Base-by-base conservation (phyloP, 2,888 invertebrate genomes). In the Malachius bipustulatus region DNA sequence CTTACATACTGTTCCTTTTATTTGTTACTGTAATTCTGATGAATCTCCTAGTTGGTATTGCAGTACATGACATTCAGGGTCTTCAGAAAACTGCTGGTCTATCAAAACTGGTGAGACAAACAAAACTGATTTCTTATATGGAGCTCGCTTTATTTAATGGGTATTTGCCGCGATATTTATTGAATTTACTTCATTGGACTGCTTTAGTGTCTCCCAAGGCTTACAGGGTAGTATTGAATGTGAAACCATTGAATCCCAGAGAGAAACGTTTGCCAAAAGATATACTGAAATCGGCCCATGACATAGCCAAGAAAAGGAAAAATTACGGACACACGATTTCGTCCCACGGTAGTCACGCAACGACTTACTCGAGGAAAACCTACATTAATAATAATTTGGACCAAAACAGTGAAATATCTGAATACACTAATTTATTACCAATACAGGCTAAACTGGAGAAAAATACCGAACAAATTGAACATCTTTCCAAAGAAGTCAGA, bases 31-130 rank as follows among this genome's bases (percentile, higher is more conserved):
- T 87, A 2, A 83, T 85, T 4, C 64, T 87, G 28, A 87, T 87
- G 85, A 87, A 87, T 61, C 62, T 87, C 1, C 65, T 87, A 1
- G 84, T 87, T 10, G 87, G 87, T 56, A 87, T 87, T 45, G 87
- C 87, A 1, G 87, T 87, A 3, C 84, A 87, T 49, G 87, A 87
- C 54, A 87, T 87, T 38, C 85, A 85, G 56, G 85, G 85, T 1
- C 63, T 87, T 9, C 78, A 84, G 47, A 85, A 85, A 66, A 85
- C 85, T 0, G 87, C 87, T 0, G 85, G 84, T 0, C 64, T 87
- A 1, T 83, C 83, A 0, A 85, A 85, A 52, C 65, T 87, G 4
- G 85, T 87, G 6, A 69, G 85, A 9, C 85, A 87, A 60, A 87
- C 87, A 0, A 84, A 87, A 62, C 59, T 87, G n/a, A 85, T 87